Percentiles rank a stretch among this genome's conserved stretches.
Conservation (phyloP, 64 coral and sea anemone species). For the Pocillopora damicornis region DNA sequence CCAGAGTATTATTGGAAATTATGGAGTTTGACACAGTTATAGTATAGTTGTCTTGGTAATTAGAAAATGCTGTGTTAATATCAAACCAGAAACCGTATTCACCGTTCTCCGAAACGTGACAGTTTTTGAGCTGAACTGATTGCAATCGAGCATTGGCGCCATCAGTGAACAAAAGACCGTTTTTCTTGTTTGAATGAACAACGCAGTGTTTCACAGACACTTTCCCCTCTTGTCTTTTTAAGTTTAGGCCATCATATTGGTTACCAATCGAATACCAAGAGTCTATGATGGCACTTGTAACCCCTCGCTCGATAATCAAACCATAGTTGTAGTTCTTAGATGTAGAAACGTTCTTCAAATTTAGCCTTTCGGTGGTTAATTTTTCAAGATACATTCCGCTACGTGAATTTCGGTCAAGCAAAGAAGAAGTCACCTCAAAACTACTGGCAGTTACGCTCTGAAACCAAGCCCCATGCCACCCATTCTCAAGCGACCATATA, state of each 20-base stretch:
- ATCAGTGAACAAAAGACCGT: constrained; percentile 29
- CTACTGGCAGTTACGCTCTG: neutral
- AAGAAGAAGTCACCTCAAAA: neutral
- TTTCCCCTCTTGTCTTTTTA: constrained; percentile 46
- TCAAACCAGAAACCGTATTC: constrained; percentile 38
- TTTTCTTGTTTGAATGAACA: neutral
- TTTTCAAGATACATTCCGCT: constrained; percentile 24
- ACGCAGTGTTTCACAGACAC: constrained; percentile 11
- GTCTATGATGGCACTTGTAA: neutral
- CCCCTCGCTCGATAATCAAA: constrained; percentile 13
- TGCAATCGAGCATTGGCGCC: neutral
- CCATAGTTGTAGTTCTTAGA: constrained; percentile 32
- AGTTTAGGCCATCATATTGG: constrained; percentile 23
- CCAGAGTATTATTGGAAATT: constrained; percentile 54
- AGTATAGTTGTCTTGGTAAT: neutral
- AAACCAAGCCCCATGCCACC: neutral
- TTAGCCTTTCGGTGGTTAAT: neutral
- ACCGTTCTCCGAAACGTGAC: constrained; percentile 24
- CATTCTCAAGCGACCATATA: neutral
- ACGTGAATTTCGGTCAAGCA: constrained; percentile 11
- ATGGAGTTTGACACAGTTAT: constrained; percentile 28
- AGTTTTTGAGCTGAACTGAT: constrained; percentile 13
- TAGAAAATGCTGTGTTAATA: neutral
- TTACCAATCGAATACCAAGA: constrained; percentile 40
- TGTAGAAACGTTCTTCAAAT: constrained; percentile 4